phyloP scores from a whole-genome alignment of 2,888 invertebrate species.

The Athalia rosae region DNA sequence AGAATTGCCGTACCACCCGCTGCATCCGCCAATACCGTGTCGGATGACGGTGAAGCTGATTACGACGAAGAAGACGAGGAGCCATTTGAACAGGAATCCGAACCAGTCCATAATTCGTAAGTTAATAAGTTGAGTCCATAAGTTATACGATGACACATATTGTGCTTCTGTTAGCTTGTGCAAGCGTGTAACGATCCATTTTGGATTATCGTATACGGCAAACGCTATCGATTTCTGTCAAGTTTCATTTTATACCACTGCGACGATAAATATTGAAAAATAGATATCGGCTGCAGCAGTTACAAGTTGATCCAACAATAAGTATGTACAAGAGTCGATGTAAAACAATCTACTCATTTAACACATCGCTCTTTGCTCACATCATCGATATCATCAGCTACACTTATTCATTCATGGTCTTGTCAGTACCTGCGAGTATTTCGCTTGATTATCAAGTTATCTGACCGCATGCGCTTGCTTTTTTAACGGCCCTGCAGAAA shows the following conservation, averaged over 20 bases:
- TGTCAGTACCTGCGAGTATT: background rate
- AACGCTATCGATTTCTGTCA: too few relatives aligned
- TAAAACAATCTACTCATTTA: constrained; percentile 1
- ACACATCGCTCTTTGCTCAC: constrained; percentile 10
- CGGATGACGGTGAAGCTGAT: constrained; percentile 65
- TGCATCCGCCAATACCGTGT: constrained; percentile 64
- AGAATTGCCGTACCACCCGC: constrained; percentile 71
- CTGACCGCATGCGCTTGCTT: constrained; percentile 45
- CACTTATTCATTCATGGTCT: background rate
- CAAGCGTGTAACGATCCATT: too few relatives aligned
- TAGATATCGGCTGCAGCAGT: constrained; percentile 13
- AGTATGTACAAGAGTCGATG: background rate
- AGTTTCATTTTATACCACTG: background rate
- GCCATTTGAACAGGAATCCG: constrained; percentile 60
- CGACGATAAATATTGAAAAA: background rate
- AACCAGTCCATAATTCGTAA: constrained; percentile 46
- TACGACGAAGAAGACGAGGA: constrained; percentile 69
- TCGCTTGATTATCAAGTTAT: constrained; percentile 27
- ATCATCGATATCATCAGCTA: constrained; percentile 28
- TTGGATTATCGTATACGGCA: too few relatives aligned
- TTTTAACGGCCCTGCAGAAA: constrained; percentile 47
- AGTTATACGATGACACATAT: background rate
- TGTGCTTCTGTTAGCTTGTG: background rate
- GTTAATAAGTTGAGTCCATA: background rate
- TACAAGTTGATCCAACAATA: background rate